Evolutionary conservation across 2,113 vertebrate species (phyloP).

Genomic region (Pterocles gutturalis): DNA sequence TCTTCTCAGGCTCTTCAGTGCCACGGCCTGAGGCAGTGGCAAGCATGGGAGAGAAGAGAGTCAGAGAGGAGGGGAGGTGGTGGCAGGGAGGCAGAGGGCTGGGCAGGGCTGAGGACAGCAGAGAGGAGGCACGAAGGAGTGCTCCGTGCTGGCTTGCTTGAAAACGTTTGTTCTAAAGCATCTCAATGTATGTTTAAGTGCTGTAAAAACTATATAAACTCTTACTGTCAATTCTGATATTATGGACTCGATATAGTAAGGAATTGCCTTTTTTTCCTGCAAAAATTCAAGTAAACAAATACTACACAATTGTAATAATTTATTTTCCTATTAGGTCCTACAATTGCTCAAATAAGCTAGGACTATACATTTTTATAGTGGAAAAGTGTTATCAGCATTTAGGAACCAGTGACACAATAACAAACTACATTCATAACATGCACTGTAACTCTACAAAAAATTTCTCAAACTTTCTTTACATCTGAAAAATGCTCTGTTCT

Average conservation of each 20-base stretch:
- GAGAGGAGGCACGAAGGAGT: neutral
- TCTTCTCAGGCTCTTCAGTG: neutral
- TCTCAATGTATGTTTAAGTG: neutral
- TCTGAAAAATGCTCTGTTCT: neutral
- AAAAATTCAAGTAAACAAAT: neutral
- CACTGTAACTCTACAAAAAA: neutral
- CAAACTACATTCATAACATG: neutral
- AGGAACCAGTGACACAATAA: neutral
- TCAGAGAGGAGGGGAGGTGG: accelerated
- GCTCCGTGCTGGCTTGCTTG: neutral
- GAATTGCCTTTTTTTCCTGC: neutral
- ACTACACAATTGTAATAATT: neutral
- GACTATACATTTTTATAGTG: neutral
- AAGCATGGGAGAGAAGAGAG: neutral
- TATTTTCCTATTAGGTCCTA: neutral
- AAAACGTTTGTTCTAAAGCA: neutral
- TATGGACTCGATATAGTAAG: neutral
- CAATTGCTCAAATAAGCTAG: neutral
- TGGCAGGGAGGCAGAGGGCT: neutral
- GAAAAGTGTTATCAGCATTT: neutral
- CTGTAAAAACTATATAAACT: neutral
- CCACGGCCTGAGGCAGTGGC: neutral
- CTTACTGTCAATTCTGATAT: neutral
- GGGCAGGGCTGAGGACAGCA: neutral
- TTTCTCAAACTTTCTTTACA: neutral